These are phyloP conservation scores for Acleris cristana DNA, from an alignment of 2,888 invertebrate genomes.

Conservation along the genomic window DNA sequence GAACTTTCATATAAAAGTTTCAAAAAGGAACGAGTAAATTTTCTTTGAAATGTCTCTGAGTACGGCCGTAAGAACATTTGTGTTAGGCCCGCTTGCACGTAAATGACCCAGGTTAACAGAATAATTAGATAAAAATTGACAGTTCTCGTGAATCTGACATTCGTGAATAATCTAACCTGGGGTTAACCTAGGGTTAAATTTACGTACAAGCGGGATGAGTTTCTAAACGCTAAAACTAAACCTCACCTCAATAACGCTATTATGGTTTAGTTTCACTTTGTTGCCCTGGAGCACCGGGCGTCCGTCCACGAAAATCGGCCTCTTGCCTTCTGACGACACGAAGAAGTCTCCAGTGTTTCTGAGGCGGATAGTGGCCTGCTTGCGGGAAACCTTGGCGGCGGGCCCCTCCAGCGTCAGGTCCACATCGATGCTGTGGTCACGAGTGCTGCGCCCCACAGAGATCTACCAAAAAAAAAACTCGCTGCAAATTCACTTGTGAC, in stretches of 20 bases:
- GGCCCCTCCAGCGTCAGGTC: slow-evolving; percentile 97
- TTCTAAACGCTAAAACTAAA: no score
- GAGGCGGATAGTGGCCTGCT: slow-evolving; percentile 95
- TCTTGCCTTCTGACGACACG: slow-evolving; percentile 96
- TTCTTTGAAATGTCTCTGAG: no score
- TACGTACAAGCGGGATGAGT: no score
- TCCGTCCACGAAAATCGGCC: slow-evolving; percentile 97
- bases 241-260: slow-evolving; percentile 94
- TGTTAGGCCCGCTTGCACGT: no score
- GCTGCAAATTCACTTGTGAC: background rate
- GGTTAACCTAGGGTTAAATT: no score
- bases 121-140: no score
- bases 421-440: slow-evolving; percentile 95
- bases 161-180: no score
- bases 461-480: slow-evolving; percentile 81
- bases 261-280: slow-evolving; percentile 95
- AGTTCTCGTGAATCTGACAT: no score
- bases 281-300: slow-evolving; percentile 94
- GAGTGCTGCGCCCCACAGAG: slow-evolving; percentile 94
- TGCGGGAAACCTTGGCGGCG: slow-evolving; percentile 95
- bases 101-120: no score
- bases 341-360: slow-evolving; percentile 97
- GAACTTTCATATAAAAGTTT: no score
- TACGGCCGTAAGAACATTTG: no score
- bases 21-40: no score